These are phyloP conservation scores for Lepidochitona cinerea DNA, from an alignment of 2,888 invertebrate species.

Conservation along the genomic window DNA sequence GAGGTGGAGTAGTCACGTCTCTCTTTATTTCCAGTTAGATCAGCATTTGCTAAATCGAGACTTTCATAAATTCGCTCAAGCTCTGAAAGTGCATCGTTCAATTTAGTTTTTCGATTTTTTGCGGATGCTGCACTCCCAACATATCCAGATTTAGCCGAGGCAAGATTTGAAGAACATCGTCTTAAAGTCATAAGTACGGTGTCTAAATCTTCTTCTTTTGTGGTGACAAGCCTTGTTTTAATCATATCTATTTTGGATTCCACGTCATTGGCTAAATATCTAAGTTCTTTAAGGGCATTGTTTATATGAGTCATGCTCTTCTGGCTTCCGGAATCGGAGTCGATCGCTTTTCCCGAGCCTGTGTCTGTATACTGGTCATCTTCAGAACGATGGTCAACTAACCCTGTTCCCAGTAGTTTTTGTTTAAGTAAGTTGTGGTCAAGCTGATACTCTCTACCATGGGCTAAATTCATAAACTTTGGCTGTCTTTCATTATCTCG, in stretches of 20 bases:
- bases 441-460: slow-evolving; percentile 43
- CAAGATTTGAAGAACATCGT: slow-evolving; percentile 46
- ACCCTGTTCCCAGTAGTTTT: slow-evolving; percentile 56
- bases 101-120: slow-evolving; percentile 44
- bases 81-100: slow-evolving; percentile 60
- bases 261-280: slow-evolving; percentile 55
- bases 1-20: slow-evolving; percentile 2
- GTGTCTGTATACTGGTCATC: background rate
- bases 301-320: slow-evolving; percentile 31
- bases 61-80: slow-evolving; percentile 62
- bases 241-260: slow-evolving; percentile 53
- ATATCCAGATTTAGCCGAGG: background rate
- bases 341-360: background rate
- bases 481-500: background rate
- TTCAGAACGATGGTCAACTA: slow-evolving; percentile 30
- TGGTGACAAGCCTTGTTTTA: slow-evolving; percentile 50
- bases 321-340: background rate
- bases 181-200: slow-evolving; percentile 52
- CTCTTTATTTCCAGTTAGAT: slow-evolving; percentile 36
- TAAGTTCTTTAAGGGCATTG: slow-evolving; percentile 54
- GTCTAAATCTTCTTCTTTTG: slow-evolving; percentile 57
- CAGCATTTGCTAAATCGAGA: slow-evolving; percentile 50
- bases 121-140: background rate
- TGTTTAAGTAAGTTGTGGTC: slow-evolving; percentile 55
- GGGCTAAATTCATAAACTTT: slow-evolving; percentile 7